Evolutionary conservation across 2,888 invertebrate species (phyloP).

Genomic region (Hermaeophaga mercurialis): DNA sequence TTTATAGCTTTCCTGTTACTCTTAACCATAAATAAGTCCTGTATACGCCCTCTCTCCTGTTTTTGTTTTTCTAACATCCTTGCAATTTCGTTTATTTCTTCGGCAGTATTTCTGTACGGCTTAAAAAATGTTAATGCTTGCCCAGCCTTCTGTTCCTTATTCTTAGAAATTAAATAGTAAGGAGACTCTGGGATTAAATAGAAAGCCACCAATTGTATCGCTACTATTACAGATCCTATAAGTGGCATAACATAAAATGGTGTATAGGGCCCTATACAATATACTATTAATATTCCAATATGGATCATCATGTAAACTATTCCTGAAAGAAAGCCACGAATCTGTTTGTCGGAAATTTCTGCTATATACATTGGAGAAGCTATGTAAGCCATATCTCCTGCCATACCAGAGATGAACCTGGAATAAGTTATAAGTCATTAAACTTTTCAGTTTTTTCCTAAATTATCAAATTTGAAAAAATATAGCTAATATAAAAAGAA

Average conservation of each 20-base stretch:
- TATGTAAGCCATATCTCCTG: conserved; percentile 55
- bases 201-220: conserved; percentile 48
- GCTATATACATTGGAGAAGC: conserved; percentile 56
- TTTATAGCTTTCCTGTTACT: conserved; percentile 52
- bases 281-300: conserved; percentile 51
- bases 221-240: conserved; percentile 44
- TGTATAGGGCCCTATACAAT: conserved; percentile 48
- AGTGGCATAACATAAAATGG: conserved; percentile 44
- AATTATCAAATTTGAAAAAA: too few relatives aligned
- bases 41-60: conserved; percentile 48
- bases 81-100: conserved; percentile 52
- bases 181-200: conserved; percentile 56
- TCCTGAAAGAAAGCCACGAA: conserved; percentile 53
- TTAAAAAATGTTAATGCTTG: conserved; percentile 48
- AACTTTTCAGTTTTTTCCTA: too few relatives aligned
- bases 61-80: conserved; percentile 50
- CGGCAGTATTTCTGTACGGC: conserved; percentile 46
- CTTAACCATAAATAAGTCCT: conserved; percentile 49
- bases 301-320: conserved; percentile 55
- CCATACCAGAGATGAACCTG: conserved; percentile 53
- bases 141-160: conserved; percentile 47
- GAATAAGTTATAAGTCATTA: background rate
- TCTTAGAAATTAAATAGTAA: conserved; percentile 51
- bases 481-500: too few relatives aligned
- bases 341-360: conserved; percentile 55